A percentile compares a stretch with the other conserved stretches of the same genome.
Evolutionary conservation across 2,888 invertebrate genomes (phyloP).

Genomic region (Entomobrya multifasciata): DNA sequence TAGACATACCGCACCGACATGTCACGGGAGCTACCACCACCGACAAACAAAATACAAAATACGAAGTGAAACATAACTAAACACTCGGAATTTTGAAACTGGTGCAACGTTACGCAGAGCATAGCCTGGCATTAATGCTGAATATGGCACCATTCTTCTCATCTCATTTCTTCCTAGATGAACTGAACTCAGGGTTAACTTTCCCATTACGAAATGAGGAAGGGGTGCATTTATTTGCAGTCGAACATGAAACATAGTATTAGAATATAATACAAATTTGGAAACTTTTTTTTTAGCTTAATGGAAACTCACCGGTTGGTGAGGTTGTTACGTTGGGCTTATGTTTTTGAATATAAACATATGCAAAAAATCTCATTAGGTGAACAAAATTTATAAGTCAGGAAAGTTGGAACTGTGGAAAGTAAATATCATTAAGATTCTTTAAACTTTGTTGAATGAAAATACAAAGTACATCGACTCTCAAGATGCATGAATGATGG

Average conservation of each 20-base stretch:
- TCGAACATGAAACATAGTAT: neutral
- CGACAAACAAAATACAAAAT: neutral
- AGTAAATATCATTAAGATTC: neutral
- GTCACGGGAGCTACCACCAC: conserved; percentile 20
- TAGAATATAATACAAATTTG: neutral
- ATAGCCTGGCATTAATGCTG: neutral
- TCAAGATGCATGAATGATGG: too few relatives aligned
- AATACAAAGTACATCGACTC: too few relatives aligned
- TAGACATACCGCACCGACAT: conserved; percentile 23
- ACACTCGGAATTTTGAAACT: neutral
- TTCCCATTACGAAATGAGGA: neutral
- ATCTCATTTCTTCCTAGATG: neutral
- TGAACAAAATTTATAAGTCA: neutral
- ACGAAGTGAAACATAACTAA: neutral
- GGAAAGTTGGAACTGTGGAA: neutral
- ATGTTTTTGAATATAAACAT: neutral
- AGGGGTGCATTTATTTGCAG: conserved; percentile 21
- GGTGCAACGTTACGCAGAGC: neutral
- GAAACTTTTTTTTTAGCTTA: too few relatives aligned
- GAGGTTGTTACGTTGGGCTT: too few relatives aligned
- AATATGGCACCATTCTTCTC: conserved; percentile 13
- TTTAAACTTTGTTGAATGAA: neutral
- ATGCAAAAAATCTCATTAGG: conserved; percentile 27
- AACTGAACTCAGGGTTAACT: conserved; percentile 25
- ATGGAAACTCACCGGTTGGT: too few relatives aligned